Conservation (phyloP, 2,797 vertebrate species). For the Oreochromis grahami region DNA sequence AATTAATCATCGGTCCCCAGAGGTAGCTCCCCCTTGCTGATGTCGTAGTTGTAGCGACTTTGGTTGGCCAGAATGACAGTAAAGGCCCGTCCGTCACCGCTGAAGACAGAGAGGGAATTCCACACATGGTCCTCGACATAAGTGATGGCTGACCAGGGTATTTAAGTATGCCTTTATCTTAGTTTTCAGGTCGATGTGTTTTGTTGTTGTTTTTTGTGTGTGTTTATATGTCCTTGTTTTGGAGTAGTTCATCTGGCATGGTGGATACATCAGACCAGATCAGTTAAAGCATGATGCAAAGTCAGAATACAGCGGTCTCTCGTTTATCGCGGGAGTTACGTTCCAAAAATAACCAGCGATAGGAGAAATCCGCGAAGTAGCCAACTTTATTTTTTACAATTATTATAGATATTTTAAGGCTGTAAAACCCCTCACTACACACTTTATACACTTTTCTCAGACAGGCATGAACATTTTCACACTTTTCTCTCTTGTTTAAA, state of each 20-base stretch:
- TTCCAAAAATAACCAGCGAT: too few species aligned
- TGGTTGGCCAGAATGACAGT: conserved; percentile 22
- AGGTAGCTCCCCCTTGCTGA: conserved; percentile 40
- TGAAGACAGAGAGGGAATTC: conserved; percentile 27
- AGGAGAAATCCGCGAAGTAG: too few species aligned
- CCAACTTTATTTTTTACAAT: not conserved
- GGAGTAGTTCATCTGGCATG: not conserved
- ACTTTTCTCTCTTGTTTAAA: not conserved
- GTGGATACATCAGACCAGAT: not conserved
- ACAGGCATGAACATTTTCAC: not conserved
- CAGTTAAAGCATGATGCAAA: not conserved
- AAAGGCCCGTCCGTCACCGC: conserved; percentile 4
- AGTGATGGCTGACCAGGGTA: not conserved
- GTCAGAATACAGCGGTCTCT: too few species aligned
- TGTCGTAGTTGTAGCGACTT: conserved; percentile 26
- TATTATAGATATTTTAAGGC: not conserved
- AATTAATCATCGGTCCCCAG: conserved; percentile 67
- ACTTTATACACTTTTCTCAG: not conserved
- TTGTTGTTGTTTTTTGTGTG: not conserved
- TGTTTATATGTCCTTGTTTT: not conserved
- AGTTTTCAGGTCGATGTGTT: not conserved
- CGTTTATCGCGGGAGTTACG: too few species aligned
- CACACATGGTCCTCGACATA: not conserved
- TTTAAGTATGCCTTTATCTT: not conserved
- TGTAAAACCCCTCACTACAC: accelerated